Percentiles rank a stretch among this genome's conserved stretches.
Evolutionary conservation across 2,797 vertebrate species (phyloP).

Genomic region (Ciconia nigra): DNA sequence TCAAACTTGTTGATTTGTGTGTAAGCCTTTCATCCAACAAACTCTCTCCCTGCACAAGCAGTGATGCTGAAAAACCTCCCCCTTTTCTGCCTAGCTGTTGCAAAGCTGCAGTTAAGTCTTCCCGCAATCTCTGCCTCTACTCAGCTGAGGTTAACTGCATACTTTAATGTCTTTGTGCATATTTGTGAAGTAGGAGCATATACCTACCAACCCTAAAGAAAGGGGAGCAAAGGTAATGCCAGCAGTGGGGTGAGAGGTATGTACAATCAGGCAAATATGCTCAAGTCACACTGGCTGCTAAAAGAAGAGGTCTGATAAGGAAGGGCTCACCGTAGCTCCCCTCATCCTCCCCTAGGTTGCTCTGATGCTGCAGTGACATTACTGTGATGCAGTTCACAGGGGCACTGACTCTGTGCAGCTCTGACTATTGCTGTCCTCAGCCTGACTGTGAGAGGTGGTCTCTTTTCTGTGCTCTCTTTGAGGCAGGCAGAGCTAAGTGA

Average conservation of each 20-base stretch:
- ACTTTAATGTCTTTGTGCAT: neutral
- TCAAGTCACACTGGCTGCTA: neutral
- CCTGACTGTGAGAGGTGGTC: neutral
- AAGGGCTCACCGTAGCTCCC: fast-evolving
- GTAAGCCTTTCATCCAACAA: neutral
- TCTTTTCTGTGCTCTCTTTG: neutral
- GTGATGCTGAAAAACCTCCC: neutral
- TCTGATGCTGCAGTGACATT: neutral
- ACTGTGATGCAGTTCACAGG: neutral
- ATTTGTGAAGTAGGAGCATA: neutral
- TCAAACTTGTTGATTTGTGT: neutral
- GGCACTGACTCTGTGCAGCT: neutral
- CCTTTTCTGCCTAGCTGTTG: neutral
- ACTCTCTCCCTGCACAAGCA: neutral
- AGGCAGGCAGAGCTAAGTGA: neutral
- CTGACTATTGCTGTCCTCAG: neutral
- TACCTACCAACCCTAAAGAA: neutral
- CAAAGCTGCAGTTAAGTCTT: neutral
- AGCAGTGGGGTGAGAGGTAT: neutral
- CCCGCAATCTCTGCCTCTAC: neutral
- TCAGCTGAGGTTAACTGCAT: neutral
- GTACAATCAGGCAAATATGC: neutral
- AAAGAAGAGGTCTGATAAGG: neutral
- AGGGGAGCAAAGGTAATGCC: neutral
- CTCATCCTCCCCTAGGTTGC: neutral